phyloP scores from a whole-genome alignment of 2,888 invertebrate genomes.

The Steinernema carpocapsae region DNA sequence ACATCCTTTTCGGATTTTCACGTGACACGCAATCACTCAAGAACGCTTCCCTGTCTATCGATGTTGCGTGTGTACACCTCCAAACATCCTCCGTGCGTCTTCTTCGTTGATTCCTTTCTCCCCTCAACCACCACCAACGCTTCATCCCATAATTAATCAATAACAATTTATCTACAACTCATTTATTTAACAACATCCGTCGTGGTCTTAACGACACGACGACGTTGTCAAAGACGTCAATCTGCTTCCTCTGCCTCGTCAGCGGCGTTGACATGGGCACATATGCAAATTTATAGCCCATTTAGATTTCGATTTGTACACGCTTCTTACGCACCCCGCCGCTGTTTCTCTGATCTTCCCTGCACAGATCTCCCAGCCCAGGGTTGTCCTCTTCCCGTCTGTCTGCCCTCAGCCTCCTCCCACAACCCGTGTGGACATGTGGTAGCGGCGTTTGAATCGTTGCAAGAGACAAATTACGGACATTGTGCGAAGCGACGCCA shows the following conservation, averaged over 20 bases:
- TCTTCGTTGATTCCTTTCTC: no score
- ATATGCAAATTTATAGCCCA: slow-evolving; percentile 26
- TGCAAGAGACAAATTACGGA: slow-evolving; percentile 26
- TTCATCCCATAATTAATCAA: slow-evolving; percentile 5
- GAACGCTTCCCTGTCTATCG: no score
- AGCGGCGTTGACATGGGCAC: not conserved
- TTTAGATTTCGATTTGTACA: slow-evolving; percentile 21
- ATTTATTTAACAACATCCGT: not conserved
- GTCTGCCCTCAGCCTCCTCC: no score
- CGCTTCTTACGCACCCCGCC: not conserved
- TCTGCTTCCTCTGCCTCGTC: not conserved
- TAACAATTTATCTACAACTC: slow-evolving; percentile 16
- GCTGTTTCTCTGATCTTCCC: no score
- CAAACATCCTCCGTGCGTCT: no score
- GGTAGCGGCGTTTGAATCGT: slow-evolving; percentile 10
- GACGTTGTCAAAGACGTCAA: not conserved
- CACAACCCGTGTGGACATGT: slow-evolving; percentile 6
- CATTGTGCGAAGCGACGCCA: slow-evolving; percentile 29
- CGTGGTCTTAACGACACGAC: no score
- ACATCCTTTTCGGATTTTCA: no score
- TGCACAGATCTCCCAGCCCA: no score
- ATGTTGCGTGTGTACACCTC: no score
- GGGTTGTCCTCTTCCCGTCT: no score
- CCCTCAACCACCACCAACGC: no score
- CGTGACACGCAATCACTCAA: no score